These are phyloP conservation scores for Papilio protenor DNA, from an alignment of 2,888 invertebrate species.

Conservation along the genomic window DNA sequence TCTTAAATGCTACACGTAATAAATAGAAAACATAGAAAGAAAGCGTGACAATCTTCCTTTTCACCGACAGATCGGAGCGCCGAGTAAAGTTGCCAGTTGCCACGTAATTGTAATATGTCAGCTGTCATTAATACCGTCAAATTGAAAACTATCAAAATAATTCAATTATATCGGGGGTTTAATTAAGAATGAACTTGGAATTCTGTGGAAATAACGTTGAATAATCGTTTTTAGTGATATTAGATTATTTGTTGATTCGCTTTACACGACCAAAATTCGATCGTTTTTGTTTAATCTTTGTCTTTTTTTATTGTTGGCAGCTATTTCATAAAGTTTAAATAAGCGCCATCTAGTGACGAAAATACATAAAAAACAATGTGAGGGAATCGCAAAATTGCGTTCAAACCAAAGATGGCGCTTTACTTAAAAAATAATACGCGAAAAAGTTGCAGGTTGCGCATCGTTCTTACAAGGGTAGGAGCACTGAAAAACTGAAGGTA, in stretches of 20 bases:
- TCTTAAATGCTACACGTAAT: slow-evolving; percentile 53
- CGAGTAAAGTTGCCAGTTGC: slow-evolving; percentile 28
- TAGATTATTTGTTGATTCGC: neutral
- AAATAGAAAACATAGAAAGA: slow-evolving; percentile 59
- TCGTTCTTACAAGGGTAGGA: slow-evolving; percentile 65
- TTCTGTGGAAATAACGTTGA: neutral
- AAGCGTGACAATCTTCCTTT: slow-evolving; percentile 72
- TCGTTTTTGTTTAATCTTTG: neutral
- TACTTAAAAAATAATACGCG: slow-evolving; percentile 46
- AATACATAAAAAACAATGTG: neutral
- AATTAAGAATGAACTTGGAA: neutral
- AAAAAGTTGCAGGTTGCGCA: slow-evolving; percentile 75
- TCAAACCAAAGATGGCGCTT: slow-evolving; percentile 57
- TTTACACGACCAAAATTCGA: neutral
- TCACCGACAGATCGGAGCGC: slow-evolving; percentile 39
- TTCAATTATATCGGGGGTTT: neutral
- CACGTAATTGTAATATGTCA: neutral
- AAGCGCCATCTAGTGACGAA: slow-evolving; percentile 10
- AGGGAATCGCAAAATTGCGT: neutral
- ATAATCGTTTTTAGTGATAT: neutral
- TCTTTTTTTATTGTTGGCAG: neutral
- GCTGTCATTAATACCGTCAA: neutral
- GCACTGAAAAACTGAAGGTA: slow-evolving; percentile 66
- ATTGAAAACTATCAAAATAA: neutral
- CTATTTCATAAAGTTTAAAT: neutral